Evolutionary conservation across 2,797 vertebrate genomes (phyloP), one percentile per base, ranked within the genome.

Genomic region (Sebastes flavidus): DNA sequence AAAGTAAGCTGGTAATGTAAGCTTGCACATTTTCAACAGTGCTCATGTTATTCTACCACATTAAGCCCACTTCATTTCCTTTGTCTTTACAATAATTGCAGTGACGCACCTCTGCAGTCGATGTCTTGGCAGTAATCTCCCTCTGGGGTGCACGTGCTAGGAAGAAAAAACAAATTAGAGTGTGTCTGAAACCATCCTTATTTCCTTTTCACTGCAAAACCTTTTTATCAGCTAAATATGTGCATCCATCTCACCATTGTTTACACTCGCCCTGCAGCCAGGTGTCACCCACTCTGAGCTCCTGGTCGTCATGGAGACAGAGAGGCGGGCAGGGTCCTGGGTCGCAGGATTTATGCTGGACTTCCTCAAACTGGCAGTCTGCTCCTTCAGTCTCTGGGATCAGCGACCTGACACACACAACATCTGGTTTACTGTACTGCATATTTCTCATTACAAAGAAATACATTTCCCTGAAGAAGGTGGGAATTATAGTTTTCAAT

Each of bases 141-240:
- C 86, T 98, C 97, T 0, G 97, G 97, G 3, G 97, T 97, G 77
- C 97, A 98, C 30, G 95, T 97, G 91, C 97, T 98, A n/a, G 10
- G 24, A 80, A 16, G 42, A 22, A 74, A 83, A 71, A 6, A 55
- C 12, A 30, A n/a, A 56, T 38, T 1, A 34, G 18, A 49, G 46
- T 49, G 46, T 20, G 46, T 49, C 16, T 49, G 2, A 49, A 49
- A 49, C 18, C 46, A 60, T 52, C 22, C 2, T 25, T 22, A n/a
- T 27, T 58, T 52, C 7, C 1, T 62, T 16, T 30, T 20, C 5
- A 24, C 20, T 52, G 12, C 9, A 52, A 27, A 42, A 42, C 2
- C 5, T 1, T 67, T 12, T 59, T 1, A 30, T 30, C 62, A 42
- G 8, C 16, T 2, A 73, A 16, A 65, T 13, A 25, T 38, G 20